Evolutionary conservation across 2,888 invertebrate species (phyloP), one percentile per base, ranked within the genome.

Genomic region (Diachrysia chrysitis): DNA sequence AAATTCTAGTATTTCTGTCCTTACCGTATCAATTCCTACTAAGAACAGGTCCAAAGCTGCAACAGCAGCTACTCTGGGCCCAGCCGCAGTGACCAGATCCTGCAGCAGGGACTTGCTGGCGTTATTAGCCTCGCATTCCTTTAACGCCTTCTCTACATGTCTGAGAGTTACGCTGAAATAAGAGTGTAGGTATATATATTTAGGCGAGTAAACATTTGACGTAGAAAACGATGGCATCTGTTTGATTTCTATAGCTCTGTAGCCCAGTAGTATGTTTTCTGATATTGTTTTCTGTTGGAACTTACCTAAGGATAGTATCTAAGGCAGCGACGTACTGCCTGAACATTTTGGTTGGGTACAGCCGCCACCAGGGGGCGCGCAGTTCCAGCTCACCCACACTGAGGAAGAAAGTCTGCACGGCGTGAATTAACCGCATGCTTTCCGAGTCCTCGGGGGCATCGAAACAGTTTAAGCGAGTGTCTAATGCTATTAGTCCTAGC

Each of bases 11-110:
- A 25, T 2, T 16, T 10, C 0, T 5, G 21, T 35, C 83, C 92
- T 86, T 87, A 97, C 98, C 83, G 98, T 98, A 80, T 97, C 97
- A 55, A 98, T 96, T n/a, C 98, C 98, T 37, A 98, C 98, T 10
- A 97, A 92, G 86, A 98, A 97, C 88, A 98, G 95, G 78, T 98
- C 98, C 5, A 98, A 89, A 0, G 97, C 96, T 4, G 98, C 96
- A 46, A 97, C 96, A n/a, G 96, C 96, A 0, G 97, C 97, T 0
- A 96, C 96, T 81, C 96, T 96, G 0, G 96, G 94, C 12, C 97
- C 96, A 0, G 95, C 95, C 14, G 96, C 95, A 0, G 96, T 91
- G 57, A 97, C 92, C 67, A 97, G 92, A 81, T 97, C 95, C 85
- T 97, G 96, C 2, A 97, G 90, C 17, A 97, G 90, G 0, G 97